Evolutionary conservation across 2,797 vertebrate species (phyloP), one percentile per base, ranked within the genome.

Genomic region (Parotocinclus haroldoi): DNA sequence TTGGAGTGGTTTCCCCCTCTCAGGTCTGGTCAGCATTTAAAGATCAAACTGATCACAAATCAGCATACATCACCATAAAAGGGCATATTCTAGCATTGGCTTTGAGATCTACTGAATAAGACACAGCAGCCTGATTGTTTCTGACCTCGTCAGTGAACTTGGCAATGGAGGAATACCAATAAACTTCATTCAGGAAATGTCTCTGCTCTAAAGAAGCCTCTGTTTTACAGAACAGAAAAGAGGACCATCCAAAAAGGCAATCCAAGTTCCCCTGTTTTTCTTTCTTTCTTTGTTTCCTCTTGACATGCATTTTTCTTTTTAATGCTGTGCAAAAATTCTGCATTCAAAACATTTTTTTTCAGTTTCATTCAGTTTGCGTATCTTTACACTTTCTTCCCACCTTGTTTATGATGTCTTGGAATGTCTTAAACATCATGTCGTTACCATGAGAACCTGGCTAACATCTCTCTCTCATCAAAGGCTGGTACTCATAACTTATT

Each of bases 121-220:
- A 70, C 66, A 61, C 72, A 38, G 72, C 71, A 77, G 76, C 76
- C 66, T 76, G 80, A 87, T 85, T 84, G 84, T 76, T 85, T 73
- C 77, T 85, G 86, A 85, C 84, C 85, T 69, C 46, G 44, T 54
- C 62, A 72, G 78, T 79, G 81, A 82, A 81, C 79, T 75, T 60
- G 73, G 78, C 77, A 73, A 74, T 69, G 58, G 70, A 69, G 74
- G 86, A 87, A 88, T 87, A 82, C 83, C 77, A 88, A 89, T 85
- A 81, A 77, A 76, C 54, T 74, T 13, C 62, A 78, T 73, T 69
- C 69, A 74, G 63, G 76, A 82, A 80, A 77, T 80, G 36, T 75
- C 74, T 82, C 78, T 70, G 74, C 82, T 76, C 69, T 61, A 58
- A 77, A 71, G 71, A 81, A 82, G 71, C 66, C 74, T 84, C 65